Conservation (phyloP, 2,888 invertebrate species). For the Drosophila pseudotalamancana region DNA sequence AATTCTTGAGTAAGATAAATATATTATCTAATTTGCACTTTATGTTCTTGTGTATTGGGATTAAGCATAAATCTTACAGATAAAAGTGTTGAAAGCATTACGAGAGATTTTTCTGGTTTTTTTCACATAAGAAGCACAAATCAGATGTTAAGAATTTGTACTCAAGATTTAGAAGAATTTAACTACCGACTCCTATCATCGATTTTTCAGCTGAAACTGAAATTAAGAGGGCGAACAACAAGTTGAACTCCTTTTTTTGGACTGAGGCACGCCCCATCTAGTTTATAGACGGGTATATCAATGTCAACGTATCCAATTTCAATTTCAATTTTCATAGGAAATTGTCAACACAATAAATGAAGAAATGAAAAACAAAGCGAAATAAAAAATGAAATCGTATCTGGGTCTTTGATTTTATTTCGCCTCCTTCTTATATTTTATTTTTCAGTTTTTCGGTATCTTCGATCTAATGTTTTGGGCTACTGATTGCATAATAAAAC, state of each 20-base stretch:
- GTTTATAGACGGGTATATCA: slow-evolving; percentile 51
- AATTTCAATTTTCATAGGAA: slow-evolving; percentile 59
- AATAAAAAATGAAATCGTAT: slow-evolving; percentile 62
- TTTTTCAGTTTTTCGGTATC: slow-evolving; percentile 24
- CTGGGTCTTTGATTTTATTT: slow-evolving; percentile 49
- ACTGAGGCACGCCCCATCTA: slow-evolving; percentile 30
- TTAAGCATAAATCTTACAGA: neutral
- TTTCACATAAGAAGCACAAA: neutral
- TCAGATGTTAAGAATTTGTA: slow-evolving; percentile 15
- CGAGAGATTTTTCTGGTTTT: neutral
- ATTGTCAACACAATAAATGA: slow-evolving; percentile 51
- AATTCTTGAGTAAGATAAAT: too few relatives aligned
- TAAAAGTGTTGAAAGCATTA: neutral
- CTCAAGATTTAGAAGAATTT: slow-evolving; percentile 2
- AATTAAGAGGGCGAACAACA: neutral
- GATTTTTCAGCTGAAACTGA: slow-evolving; percentile 31
- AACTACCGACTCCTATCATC: slow-evolving; percentile 3
- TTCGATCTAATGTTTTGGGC: slow-evolving; percentile 46
- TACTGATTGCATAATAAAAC: slow-evolving; percentile 81
- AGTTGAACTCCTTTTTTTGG: slow-evolving; percentile 9
- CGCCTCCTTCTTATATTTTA: neutral
- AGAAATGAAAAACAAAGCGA: slow-evolving; percentile 11
- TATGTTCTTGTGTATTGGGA: too few relatives aligned
- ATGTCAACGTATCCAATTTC: slow-evolving; percentile 73
- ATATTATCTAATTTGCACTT: too few relatives aligned